Base-by-base conservation (phyloP, 2,797 vertebrate species). In the Euphonia xanthogaster region DNA sequence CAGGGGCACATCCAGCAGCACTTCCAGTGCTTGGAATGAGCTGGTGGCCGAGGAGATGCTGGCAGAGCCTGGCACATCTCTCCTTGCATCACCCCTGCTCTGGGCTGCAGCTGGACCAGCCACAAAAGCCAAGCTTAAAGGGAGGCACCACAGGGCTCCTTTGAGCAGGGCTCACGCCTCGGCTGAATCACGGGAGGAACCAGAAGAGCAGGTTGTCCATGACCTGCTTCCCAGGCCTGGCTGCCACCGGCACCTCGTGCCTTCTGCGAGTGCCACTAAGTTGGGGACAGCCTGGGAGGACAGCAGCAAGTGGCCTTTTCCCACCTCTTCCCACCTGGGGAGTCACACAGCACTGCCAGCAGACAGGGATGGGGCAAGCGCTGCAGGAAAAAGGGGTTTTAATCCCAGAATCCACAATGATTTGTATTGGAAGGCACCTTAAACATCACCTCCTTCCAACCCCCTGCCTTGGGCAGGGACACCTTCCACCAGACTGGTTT, bases 201-300 rank as follows among this genome's bases (percentile, higher is more conserved):
- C 89, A 54, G 97, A 62, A 89, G 83, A 97, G 94, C 97, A 1
- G 39, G 97, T 95, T 93, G 91, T 5, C 15, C 4, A 1, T 96
- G 96, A 97, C 87, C 95, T 96, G 94, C 86, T 96, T 96, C 94
- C 95, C 96, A 97, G 61, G 85, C 73, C 65, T 13, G 40, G 1
- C 50, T 81, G 51, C 86, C 88, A 27, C 40, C 12, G 50, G 79
- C 61, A 61, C 68, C 67, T 39, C 19, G 16, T 86, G 74, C 67
- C 74, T 74, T 91, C 60, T 74, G 67, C 61, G 28, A 51, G 53
- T 9, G 9, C 77, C 6, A 6, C 84, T 42, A 3, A 66, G 55
- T 22, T 80, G 86, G 54, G 82, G 61, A 63, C 70, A 62, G 55
- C 6, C 86, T 1, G 23, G 4, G 54, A 44, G 27, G 8, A 78